A percentile compares a stretch with the other conserved stretches of the same genome.
Conservation (phyloP, 2,113 vertebrate species). For the Cinclus cinclus region DNA sequence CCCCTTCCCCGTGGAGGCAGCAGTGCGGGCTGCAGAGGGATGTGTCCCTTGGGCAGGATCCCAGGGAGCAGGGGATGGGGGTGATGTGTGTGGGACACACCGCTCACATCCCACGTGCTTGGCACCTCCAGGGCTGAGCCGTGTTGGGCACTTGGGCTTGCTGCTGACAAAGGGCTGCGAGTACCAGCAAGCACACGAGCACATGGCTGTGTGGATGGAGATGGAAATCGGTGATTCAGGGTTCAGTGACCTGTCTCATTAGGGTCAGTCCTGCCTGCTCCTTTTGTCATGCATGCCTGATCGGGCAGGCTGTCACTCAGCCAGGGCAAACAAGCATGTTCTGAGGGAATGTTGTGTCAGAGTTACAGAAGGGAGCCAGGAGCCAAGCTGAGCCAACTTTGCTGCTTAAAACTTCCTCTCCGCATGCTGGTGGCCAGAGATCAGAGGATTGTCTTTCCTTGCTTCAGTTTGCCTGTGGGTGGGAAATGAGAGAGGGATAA, state of each 20-base stretch:
- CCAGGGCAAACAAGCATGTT: conserved; percentile 21
- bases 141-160: fast-evolving
- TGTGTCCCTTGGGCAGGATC: not conserved
- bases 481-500: not conserved
- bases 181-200: not conserved
- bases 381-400: conserved; percentile 5
- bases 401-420: conserved; percentile 9
- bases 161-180: not conserved
- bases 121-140: not conserved
- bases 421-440: not conserved
- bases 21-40: fast-evolving
- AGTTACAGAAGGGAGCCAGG: not conserved
- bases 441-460: not conserved
- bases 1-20: not conserved
- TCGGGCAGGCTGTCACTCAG: not conserved
- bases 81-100: not conserved
- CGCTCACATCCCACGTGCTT: fast-evolving
- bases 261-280: conserved; percentile 31
- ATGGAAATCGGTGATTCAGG: conserved; percentile 1
- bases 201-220: not conserved
- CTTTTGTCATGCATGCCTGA: conserved; percentile 17
- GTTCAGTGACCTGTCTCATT: conserved; percentile 39
- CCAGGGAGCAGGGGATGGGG: not conserved
- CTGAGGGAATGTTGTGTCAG: conserved; percentile 15
- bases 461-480: not conserved